phyloP scores from a whole-genome alignment of 2,888 invertebrate genomes.

The Xiphydria camelus region DNA sequence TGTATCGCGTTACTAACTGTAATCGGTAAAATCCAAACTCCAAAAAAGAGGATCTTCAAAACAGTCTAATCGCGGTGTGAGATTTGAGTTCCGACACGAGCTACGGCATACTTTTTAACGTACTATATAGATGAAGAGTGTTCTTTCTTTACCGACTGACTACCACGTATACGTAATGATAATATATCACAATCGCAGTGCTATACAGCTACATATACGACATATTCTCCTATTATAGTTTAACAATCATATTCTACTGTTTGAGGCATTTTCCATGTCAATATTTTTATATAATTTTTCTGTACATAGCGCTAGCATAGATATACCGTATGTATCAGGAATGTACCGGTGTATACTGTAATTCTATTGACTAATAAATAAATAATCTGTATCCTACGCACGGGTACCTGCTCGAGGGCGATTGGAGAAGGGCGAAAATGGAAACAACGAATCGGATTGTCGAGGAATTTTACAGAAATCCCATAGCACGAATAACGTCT shows the following conservation, averaged over 20 bases:
- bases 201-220: conserved; percentile 12
- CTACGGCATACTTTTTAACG: too few species aligned
- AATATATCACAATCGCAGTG: conserved; percentile 18
- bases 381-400: conserved; percentile 18
- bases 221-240: conserved; percentile 15
- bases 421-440: too few species aligned
- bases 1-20: too few species aligned
- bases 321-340: conserved; percentile 16
- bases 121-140: too few species aligned
- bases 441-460: too few species aligned
- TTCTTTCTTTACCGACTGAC: conserved; percentile 32
- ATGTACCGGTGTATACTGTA: conserved; percentile 30
- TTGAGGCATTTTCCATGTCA: conserved; percentile 30
- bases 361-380: conserved; percentile 30
- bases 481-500: too few species aligned
- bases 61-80: too few species aligned
- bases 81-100: too few species aligned
- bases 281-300: conserved; percentile 49
- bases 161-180: conserved; percentile 37
- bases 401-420: too few species aligned
- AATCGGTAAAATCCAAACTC: too few species aligned
- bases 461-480: too few species aligned
- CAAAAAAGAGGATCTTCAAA: too few species aligned
- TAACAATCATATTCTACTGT: conserved; percentile 25
- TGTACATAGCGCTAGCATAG: conserved; percentile 37